phyloP scores from a whole-genome alignment of 2,888 invertebrate genomes.

The Clistopyga incitator region DNA sequence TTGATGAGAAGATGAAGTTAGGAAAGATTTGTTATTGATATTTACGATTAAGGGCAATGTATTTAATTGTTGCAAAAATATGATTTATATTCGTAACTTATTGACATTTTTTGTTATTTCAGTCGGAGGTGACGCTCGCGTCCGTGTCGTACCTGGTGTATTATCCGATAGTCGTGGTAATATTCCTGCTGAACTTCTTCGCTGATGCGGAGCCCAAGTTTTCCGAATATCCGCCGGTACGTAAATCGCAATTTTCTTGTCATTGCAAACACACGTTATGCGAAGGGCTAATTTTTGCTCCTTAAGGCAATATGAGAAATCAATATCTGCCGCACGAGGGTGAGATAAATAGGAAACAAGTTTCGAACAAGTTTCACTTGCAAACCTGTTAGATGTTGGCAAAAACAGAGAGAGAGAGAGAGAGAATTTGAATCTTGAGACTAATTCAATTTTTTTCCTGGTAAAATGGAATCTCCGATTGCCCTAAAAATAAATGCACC shows the following conservation, averaged over 20 bases:
- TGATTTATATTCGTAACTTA: neutral
- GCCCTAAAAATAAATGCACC: neutral
- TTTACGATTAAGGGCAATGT: neutral
- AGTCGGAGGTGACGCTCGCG: slow-evolving; percentile 85
- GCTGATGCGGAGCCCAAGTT: slow-evolving; percentile 90
- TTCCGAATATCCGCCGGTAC: slow-evolving; percentile 90
- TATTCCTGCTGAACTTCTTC: slow-evolving; percentile 92
- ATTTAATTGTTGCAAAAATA: neutral
- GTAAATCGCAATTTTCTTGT: slow-evolving; percentile 65
- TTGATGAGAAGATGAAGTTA: too few relatives aligned
- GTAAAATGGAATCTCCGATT: neutral
- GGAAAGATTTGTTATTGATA: neutral
- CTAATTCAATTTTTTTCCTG: too few relatives aligned
- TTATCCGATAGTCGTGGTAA: slow-evolving; percentile 89
- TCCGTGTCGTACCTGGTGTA: slow-evolving; percentile 93
- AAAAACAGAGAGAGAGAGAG: too few relatives aligned
- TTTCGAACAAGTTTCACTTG: too few relatives aligned
- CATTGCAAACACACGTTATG: neutral
- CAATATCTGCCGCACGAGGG: too few relatives aligned
- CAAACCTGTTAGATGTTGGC: too few relatives aligned
- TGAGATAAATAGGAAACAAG: too few relatives aligned
- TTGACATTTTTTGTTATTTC: slow-evolving; percentile 65
- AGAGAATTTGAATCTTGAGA: too few relatives aligned
- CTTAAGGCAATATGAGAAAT: too few relatives aligned
- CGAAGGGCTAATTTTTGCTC: too few relatives aligned